A percentile compares a stretch with the other conserved stretches of the same genome.
Conservation (phyloP, 2,797 vertebrate species). For the Oceanodroma leucorhoa region DNA sequence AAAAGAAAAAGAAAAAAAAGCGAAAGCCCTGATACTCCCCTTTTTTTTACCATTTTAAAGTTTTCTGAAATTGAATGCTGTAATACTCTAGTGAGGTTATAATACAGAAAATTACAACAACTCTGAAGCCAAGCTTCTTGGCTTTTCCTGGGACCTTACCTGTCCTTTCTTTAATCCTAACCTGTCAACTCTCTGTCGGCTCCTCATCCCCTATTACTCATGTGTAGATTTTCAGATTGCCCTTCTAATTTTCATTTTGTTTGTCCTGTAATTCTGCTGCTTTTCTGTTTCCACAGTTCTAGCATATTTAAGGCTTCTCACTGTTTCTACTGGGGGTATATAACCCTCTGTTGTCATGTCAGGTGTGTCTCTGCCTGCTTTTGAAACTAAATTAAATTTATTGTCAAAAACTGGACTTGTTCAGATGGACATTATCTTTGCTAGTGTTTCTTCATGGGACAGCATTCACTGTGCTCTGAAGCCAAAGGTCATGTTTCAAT, state of each 20-base stretch:
- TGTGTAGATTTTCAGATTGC: neutral
- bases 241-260: neutral
- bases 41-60: neutral
- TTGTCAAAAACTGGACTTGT: neutral
- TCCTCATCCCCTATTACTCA: fast-evolving
- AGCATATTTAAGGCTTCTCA: neutral
- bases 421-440: neutral
- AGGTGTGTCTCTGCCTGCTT: neutral
- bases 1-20: neutral
- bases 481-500: neutral
- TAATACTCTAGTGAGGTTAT: neutral
- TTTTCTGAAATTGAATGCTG: neutral
- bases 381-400: neutral
- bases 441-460: neutral
- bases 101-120: neutral
- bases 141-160: neutral
- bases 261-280: neutral
- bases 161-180: neutral
- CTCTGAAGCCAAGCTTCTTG: neutral
- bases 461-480: neutral
- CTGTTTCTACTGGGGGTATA: neutral
- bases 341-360: neutral
- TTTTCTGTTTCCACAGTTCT: neutral
- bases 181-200: fast-evolving
- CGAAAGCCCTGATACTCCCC: fast-evolving